Base-by-base conservation (phyloP, 2,888 invertebrate species). In the Endotricha flammealis region DNA sequence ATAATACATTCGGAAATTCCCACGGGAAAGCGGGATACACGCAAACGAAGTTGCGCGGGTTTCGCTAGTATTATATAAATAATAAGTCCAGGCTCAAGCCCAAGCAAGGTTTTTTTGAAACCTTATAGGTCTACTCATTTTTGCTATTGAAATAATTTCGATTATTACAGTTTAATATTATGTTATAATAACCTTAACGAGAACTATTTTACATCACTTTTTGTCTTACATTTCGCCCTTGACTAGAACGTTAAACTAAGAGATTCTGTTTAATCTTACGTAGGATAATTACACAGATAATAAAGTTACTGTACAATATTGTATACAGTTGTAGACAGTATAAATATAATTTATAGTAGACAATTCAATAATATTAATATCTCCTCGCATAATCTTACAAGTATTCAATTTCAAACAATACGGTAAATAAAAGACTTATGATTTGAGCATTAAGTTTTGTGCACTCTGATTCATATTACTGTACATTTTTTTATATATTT, bases 161-260 rank as follows among this genome's bases (percentile, higher is more conserved):
- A 20, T 20, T 20, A 20, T 8, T 51, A 20, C 20, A 20, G 6
- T 20, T 20, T 8, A 42, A 45, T 44, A 52, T 34, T 43, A 48
- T 54, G 53, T 35, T 46, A 27, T 17, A 25, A n/a, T 32, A 29
- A 22, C 48, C 47, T 52, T 64, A 58, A 46, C 48, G 53, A 64
- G 53, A 64, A 60, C 74, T 81, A 80, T 66, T 60, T 59, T 71
- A 77, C 70, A 82, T 80, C 80, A 81, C 80, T 79, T 76, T 80
- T 67, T 78, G 79, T 79, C 79, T 79, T 72, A 64, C 64, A 70
- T 64, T 57, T 69, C 57, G 55, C 58, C 41, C 54, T 56, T 66
- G 66, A 62, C 66, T 68, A 68, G 57, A 58, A 55, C 39, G 38
- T 38, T 24, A 37, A 47, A 32, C 22, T 35, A 36, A 11, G 55